Evolutionary conservation across 2,113 vertebrate genomes (phyloP).

Genomic region (Tupaia chinensis): DNA sequence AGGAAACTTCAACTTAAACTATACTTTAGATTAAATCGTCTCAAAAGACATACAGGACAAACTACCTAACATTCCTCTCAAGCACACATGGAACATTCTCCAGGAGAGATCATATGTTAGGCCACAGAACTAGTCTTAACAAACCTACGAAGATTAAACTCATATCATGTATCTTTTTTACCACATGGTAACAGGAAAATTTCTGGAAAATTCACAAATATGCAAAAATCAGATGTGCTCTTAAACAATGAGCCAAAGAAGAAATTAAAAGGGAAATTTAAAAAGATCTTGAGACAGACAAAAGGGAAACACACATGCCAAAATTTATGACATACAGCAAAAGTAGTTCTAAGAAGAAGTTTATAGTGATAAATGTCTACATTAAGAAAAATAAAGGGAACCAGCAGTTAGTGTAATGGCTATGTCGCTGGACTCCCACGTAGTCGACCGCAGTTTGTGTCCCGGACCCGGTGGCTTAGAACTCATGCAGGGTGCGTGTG

Average conservation of each 20-base stretch:
- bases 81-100: not conserved
- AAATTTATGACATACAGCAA: not conserved
- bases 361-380: not conserved
- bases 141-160: not conserved
- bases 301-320: no score
- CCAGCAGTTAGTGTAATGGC: no score
- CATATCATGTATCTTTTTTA: not conserved
- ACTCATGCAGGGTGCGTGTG: no score
- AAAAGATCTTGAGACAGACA: not conserved
- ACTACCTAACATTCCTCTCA: not conserved
- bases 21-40: not conserved
- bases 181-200: not conserved
- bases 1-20: not conserved
- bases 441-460: no score
- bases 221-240: not conserved
- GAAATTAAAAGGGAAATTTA: not conserved
- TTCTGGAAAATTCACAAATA: not conserved
- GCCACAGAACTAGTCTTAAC: not conserved
- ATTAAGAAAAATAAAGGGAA: not conserved
- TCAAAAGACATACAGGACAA: not conserved
- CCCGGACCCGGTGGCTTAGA: no score
- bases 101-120: not conserved
- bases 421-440: no score
- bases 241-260: not conserved
- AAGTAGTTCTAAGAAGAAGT: not conserved